A percentile compares a stretch with the other conserved stretches of the same genome.
Evolutionary conservation across 2,888 invertebrate genomes (phyloP).

Genomic region (Harpalus rufipes): DNA sequence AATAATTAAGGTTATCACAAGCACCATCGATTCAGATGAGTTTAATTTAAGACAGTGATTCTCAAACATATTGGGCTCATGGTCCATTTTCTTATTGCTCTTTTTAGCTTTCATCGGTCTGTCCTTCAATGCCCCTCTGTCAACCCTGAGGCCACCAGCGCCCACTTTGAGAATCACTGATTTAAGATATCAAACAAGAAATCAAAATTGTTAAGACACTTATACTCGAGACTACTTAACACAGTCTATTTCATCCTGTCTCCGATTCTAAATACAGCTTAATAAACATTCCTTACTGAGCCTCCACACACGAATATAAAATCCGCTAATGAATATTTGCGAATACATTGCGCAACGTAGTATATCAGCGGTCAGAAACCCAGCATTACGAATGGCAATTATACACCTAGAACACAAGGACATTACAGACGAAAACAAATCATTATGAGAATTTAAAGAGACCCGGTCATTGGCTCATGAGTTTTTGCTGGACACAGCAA

Average conservation of each 20-base stretch:
- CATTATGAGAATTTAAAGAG: conserved; percentile 59
- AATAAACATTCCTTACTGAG: conserved; percentile 2
- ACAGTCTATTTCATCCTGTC: conserved; percentile 15
- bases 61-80: too few species aligned
- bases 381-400: conserved; percentile 55
- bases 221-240: conserved; percentile 20
- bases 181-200: conserved; percentile 19
- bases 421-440: conserved; percentile 60
- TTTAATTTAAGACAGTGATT: too few species aligned
- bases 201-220: conserved; percentile 33
- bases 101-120: too few species aligned
- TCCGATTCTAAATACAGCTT: conserved; percentile 30
- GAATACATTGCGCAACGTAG: conserved; percentile 17
- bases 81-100: too few species aligned
- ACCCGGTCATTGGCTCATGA: conserved; percentile 57
- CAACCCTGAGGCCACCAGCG: too few species aligned
- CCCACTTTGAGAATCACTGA: too few species aligned
- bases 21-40: conserved; percentile 10
- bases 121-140: too few species aligned
- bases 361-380: conserved; percentile 51
- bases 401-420: conserved; percentile 62
- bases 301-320: not conserved
- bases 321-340: conserved; percentile 40
- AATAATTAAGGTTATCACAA: conserved; percentile 14
- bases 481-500: conserved; percentile 36